Evolutionary conservation across 2,113 vertebrate genomes (phyloP), one percentile per base, ranked within the genome.

Genomic region (Cololabis saira): DNA sequence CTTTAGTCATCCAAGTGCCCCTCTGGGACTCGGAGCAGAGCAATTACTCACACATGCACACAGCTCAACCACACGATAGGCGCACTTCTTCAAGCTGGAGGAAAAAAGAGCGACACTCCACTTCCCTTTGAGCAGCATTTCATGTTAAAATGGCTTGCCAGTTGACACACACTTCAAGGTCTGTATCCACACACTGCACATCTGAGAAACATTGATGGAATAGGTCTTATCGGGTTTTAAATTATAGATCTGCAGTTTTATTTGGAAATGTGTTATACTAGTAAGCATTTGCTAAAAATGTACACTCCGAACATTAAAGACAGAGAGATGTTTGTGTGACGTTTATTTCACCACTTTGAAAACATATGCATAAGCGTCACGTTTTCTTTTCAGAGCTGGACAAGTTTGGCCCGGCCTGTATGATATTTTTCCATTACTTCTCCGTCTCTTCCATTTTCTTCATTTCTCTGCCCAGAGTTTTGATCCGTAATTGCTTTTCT

Each of bases 401-500:
- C 4, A 59, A 8, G 33, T 18, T 19, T 43, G 33, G 22, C 61
- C 61, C 58, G 56, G 48, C 17, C 21, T 51, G 47, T 52, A 69
- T 63, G 49, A 41, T 12, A 11, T 76, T 61, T 66, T 49, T 42
- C 37, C 67, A 56, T 24, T 27, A 0, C 37, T 59, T 30, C 42
- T 21, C 53, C 47, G 13, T n/a, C 37, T 19, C 21, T 60, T 57
- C 15, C 48, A 16, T 14, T 48, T 24, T 53, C 48, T 48, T n/a
- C 27, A n/a, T 1, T 45, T 56, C 22, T 66, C 33, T 53, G 4
- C 12, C 2, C 57, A 18, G 17, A 61, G 40, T 58, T 69, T 47
- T 47, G 8, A 47, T 47, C 45, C 17, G 16, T 9, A 37, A 37
- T 37, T 37, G 33, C 33, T 37, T 37, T 37, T 37, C 10, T 37